Percentiles rank a stretch among this genome's conserved stretches.
Evolutionary conservation across 2,113 vertebrate species (phyloP).

Genomic region (Archocentrus centrarchus): DNA sequence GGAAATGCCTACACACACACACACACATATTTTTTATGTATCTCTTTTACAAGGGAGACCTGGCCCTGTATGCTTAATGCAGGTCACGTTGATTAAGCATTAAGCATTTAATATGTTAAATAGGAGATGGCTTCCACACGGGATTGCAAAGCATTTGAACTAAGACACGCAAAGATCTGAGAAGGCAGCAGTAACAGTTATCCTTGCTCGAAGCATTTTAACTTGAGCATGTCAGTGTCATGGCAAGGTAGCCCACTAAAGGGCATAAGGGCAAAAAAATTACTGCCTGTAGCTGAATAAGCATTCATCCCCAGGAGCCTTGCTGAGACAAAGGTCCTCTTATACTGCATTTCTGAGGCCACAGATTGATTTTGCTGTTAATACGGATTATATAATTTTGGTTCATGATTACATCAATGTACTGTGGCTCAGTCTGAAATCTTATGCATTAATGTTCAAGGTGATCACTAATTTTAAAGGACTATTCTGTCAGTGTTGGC

Average conservation of each 20-base stretch:
- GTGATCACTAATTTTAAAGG: neutral
- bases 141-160: neutral
- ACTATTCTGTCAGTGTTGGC: neutral
- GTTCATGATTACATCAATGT: neutral
- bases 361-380: neutral
- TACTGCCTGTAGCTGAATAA: conserved; percentile 6
- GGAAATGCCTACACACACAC: too few relatives aligned
- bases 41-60: too few relatives aligned
- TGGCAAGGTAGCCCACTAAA: neutral
- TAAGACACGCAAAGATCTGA: neutral
- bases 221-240: neutral
- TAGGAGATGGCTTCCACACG: neutral
- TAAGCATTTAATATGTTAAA: neutral
- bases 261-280: neutral
- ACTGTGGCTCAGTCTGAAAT: neutral
- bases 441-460: neutral
- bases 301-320: neutral
- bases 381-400: neutral
- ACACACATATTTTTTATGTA: too few relatives aligned
- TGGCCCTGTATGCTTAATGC: too few relatives aligned
- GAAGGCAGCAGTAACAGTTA: neutral
- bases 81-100: too few relatives aligned
- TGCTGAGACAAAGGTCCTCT: neutral
- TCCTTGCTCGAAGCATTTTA: neutral
- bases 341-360: neutral